Percentiles rank a stretch among this genome's conserved stretches.
Evolutionary conservation across 2,888 invertebrate species (phyloP).

Genomic region (Patella caerulea): DNA sequence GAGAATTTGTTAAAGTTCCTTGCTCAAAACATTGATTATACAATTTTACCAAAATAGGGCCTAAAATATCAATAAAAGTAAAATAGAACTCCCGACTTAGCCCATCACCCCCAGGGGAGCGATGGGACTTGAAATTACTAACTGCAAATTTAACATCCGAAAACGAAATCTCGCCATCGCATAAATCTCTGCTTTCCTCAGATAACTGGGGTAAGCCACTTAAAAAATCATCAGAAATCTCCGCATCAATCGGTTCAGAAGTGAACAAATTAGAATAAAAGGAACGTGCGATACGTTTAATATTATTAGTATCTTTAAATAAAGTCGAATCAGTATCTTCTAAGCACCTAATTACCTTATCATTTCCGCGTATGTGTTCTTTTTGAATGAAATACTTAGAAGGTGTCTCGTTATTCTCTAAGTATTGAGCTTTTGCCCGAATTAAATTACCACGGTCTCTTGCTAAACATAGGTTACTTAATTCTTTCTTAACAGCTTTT

Average conservation of each 20-base stretch:
- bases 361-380: background rate
- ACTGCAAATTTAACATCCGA: background rate
- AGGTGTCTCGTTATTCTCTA: background rate
- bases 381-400: background rate
- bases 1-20: too few species aligned
- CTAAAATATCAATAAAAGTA: background rate
- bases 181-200: background rate
- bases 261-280: slow-evolving; percentile 6
- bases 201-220: background rate
- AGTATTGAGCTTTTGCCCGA: slow-evolving; percentile 4
- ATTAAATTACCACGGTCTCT: background rate
- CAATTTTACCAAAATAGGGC: background rate
- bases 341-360: background rate
- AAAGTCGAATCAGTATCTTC: background rate
- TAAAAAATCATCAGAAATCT: background rate
- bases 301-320: background rate
- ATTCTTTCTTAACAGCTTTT: slow-evolving; percentile 1
- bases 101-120: background rate
- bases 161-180: background rate
- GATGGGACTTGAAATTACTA: background rate
- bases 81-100: background rate
- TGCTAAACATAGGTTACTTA: background rate
- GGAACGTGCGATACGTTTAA: background rate
- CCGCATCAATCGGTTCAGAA: background rate
- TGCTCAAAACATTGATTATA: background rate